Evolutionary conservation across 2,888 invertebrate genomes (phyloP), one percentile per base, ranked within the genome.

Genomic region (Sphaerophoria taeniata): DNA sequence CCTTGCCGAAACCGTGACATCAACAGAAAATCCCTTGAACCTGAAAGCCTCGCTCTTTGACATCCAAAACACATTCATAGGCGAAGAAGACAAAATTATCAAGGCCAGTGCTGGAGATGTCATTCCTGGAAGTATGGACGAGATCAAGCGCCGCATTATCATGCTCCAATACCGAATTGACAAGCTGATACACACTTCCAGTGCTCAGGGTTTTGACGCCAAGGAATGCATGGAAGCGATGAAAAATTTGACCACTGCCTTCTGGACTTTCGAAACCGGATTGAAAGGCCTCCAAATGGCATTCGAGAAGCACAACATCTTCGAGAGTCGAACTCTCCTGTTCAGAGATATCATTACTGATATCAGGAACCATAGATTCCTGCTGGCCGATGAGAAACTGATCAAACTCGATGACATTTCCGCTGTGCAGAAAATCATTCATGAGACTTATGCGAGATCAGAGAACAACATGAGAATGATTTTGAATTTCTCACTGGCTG

Each of bases 311-410:
- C 55, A 63, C 39, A 56, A 56, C 1, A 6, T 51, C 4, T 24
- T 5, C 33, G 72, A 56, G 47, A 63, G 55, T 3, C 31, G 56
- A 12, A 69, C 36, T 6, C 24, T n/a, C 4, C 9, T 34, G 3
- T 45, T 43, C 12, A 33, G 36, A n/a, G 77, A 77, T n/a, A 60
- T 80, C 16, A 16, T 58, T 0, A 31, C 43, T 3, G 70, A 55
- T 9, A 49, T 80, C 47, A 63, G 24, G 1, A 43, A 11, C 2
- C 11, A 16, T 0, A 16, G 70, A 9, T 80, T 63, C 49, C 2
- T 31, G 12, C 4, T 63, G 67, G 80, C 75, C 9, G 63, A 80
- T 4, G 61, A 70, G 31, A 75, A 70, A n/a, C 49, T 80, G 0
- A 24, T 56, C 9, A 7, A 36, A 11, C 9, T 70, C 39, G 55